These are phyloP conservation scores for Graptemys geographica DNA, from an alignment of 2,797 vertebrate species.

Conservation along the genomic window DNA sequence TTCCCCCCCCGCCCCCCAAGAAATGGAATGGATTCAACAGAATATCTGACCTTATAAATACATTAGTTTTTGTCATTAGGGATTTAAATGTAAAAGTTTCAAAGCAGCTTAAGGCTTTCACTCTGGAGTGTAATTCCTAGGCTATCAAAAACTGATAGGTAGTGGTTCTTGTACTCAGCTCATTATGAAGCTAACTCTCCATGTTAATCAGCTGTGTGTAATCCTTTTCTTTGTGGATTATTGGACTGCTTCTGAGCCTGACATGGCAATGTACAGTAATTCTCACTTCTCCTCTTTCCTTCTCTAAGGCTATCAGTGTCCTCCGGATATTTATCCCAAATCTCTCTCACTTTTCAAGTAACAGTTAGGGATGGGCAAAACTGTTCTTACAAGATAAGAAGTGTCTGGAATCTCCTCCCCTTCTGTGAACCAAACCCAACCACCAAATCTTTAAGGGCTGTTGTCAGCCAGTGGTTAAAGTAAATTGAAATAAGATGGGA, in stretches of 20 bases:
- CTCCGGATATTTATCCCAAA: conserved; percentile 1
- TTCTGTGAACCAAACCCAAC: background rate
- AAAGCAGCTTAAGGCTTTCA: conserved; percentile 60
- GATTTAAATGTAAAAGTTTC: conserved; percentile 37
- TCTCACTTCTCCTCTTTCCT: background rate
- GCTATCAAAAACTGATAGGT: conserved; percentile 25
- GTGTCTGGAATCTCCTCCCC: background rate
- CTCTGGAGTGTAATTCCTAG: conserved; percentile 56
- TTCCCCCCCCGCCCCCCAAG: background rate
- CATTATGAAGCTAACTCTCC: conserved; percentile 41
- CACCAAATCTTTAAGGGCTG: background rate
- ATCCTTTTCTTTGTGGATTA: conserved; percentile 63
- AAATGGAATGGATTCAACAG: conserved; percentile 26
- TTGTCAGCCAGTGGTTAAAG: background rate
- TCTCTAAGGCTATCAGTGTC: background rate
- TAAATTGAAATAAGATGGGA: background rate
- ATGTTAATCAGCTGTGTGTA: conserved; percentile 61
- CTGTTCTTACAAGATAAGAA: background rate
- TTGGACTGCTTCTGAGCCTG: background rate
- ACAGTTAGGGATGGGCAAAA: background rate
- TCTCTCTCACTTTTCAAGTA: background rate
- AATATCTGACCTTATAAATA: conserved; percentile 34
- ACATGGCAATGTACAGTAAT: background rate
- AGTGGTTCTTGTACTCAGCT: conserved; percentile 34
- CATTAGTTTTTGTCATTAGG: conserved; percentile 25